Base-by-base conservation (phyloP, 2,113 vertebrate species). In the Pedetes capensis region DNA sequence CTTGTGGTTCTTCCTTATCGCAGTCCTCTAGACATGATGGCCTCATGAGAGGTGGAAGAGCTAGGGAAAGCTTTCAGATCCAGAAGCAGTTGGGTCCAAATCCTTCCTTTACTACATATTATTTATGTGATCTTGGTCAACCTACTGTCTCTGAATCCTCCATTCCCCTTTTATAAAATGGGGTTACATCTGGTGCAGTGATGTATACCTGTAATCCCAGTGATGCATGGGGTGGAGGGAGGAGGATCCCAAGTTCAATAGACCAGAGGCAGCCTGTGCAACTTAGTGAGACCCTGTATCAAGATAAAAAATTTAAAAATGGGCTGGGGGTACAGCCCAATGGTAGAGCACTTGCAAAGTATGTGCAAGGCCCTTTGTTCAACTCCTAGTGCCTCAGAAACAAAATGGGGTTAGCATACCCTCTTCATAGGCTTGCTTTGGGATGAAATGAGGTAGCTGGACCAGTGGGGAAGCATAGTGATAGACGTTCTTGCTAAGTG, bases 401-500 rank as follows among this genome's bases (percentile, higher is more conserved):
- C 49, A 47, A 83, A 63, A 37, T 9, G 20, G 32, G 22, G 6
- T 51, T 63, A 12, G 61, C 34, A 2, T 29, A 59, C 23, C 17
- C 44, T 51, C 37, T 59, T 32, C 27, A 4, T 53, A 29, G 37
- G 17, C 49, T 64, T 51, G 1, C 49, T 42, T 4, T 57, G 2
- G 47, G 66, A 91, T 79, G 63, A 49, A 72, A 89, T 3, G 49
- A 59, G 32, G 17, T n/a, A 10, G n/a, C n/a, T n/a, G 53, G 32
- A 7, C n/a, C 18, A 4, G 8, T 14, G 55, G 61, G 71, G 23
- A 18, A 75, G 13, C 20, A 4, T 0, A 8, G 4, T 1, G 17
- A 4, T 53, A 12, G 13, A 78, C 55, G 39, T 57, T 44, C 10
- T 51, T 74, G 32, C 23, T 63, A 12, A 91, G 23, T 22, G 3